Evolutionary conservation across 2,888 invertebrate species (phyloP).

Genomic region (Priocnemis perturbator): DNA sequence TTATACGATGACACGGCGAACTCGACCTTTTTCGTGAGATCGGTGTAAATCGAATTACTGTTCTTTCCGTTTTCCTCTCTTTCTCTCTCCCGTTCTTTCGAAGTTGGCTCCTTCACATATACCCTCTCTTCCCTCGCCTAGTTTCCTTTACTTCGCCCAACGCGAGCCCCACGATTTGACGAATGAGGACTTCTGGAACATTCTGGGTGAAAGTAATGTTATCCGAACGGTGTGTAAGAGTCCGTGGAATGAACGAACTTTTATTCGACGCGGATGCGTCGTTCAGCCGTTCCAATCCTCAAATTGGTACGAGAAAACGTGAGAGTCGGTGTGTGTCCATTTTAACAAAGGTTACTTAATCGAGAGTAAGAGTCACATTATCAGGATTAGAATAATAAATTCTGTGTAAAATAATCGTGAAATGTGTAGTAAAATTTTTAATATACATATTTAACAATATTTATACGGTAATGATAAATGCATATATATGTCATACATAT

Average conservation of each 20-base stretch:
- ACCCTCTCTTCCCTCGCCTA: no score
- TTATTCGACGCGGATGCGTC: no score
- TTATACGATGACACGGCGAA: constrained; percentile 65
- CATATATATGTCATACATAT: no score
- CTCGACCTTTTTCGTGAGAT: constrained; percentile 27
- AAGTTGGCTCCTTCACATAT: no score
- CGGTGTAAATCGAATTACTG: constrained; percentile 26
- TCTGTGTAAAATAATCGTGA: constrained; percentile 73
- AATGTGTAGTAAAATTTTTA: constrained; percentile 72
- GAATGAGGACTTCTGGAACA: constrained; percentile 17
- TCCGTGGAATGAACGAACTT: no score
- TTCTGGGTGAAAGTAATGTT: no score
- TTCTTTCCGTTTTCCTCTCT: constrained; percentile 11
- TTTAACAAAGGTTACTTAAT: constrained; percentile 68
- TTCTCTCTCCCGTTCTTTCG: constrained; percentile 15
- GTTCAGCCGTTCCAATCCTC: constrained; percentile 23
- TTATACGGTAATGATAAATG: constrained; percentile 69
- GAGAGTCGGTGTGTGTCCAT: constrained; percentile 60
- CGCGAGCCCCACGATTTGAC: constrained; percentile 24
- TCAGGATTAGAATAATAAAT: constrained; percentile 69
- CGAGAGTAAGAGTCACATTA: constrained; percentile 63
- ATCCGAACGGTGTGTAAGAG: neutral
- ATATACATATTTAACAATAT: constrained; percentile 69
- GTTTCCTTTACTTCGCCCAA: neutral
- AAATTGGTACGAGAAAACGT: constrained; percentile 36